Percentiles rank a stretch among this genome's conserved stretches.
Evolutionary conservation across 2,113 vertebrate genomes (phyloP).

Genomic region (mouse (Mus musculus)): DNA sequence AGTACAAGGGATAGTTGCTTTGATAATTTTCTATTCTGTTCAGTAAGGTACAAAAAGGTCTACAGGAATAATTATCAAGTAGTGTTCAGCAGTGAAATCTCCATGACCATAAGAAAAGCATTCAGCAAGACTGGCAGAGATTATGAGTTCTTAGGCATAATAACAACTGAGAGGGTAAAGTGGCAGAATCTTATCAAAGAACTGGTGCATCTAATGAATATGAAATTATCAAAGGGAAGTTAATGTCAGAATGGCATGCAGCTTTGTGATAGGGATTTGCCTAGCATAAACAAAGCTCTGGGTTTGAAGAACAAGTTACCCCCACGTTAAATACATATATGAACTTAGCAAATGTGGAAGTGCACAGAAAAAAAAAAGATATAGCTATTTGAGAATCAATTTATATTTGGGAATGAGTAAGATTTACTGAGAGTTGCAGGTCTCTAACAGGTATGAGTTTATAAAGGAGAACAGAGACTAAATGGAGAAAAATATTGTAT

Average conservation of each 20-base stretch:
- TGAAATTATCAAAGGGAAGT: not conserved
- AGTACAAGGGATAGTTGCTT: not conserved
- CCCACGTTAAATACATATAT: too few relatives aligned
- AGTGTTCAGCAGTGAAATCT: not conserved
- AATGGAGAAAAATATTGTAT: not conserved
- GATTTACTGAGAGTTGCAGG: not conserved
- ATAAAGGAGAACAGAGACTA: not conserved
- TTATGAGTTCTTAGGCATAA: not conserved
- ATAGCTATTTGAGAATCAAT: not conserved
- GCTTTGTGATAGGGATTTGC: not conserved
- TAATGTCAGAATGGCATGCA: not conserved
- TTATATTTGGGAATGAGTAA: not conserved
- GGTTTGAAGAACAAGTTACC: not conserved
- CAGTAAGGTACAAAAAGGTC: conserved; percentile 5
- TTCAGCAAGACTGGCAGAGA: not conserved
- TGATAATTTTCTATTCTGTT: conserved; percentile 30
- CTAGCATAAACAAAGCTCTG: not conserved
- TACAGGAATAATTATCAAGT: conserved; percentile 15
- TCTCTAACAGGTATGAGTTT: not conserved
- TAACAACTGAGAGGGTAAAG: not conserved
- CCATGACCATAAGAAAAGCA: not conserved
- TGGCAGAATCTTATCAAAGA: not conserved
- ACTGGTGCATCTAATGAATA: not conserved
- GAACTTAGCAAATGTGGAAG: not conserved
- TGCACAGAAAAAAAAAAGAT: not conserved